Evolutionary conservation across 2,797 vertebrate genomes (phyloP).

Genomic region (Parambassis ranga): DNA sequence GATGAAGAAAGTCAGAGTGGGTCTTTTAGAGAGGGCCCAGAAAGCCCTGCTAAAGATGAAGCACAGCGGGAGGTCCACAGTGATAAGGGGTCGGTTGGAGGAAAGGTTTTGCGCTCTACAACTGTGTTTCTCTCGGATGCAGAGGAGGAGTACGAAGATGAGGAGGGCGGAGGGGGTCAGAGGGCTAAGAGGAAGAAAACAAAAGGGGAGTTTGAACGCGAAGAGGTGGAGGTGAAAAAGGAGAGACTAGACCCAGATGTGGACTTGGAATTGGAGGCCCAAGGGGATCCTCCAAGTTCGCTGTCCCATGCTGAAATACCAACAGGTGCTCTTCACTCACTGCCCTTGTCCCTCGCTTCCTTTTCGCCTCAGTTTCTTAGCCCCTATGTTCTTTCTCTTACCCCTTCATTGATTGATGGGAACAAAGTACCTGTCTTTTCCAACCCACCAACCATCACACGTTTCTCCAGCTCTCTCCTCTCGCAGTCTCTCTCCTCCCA

Average conservation of each 20-base stretch:
- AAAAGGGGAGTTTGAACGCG: constrained; percentile 70
- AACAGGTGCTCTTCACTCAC: constrained; percentile 71
- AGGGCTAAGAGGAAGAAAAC: constrained; percentile 72
- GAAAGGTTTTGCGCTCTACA: constrained; percentile 83
- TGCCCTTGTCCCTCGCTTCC: constrained; percentile 78
- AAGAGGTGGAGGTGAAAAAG: constrained; percentile 76
- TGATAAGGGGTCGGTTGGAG: constrained; percentile 71
- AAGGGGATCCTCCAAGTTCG: constrained; percentile 79
- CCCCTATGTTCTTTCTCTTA: constrained; percentile 80
- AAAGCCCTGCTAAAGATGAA: constrained; percentile 75
- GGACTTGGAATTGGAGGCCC: constrained; percentile 82
- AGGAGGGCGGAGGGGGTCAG: constrained; percentile 67
- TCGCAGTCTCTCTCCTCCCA: constrained; percentile 68
- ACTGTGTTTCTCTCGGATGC: constrained; percentile 85
- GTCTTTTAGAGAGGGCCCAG: constrained; percentile 62
- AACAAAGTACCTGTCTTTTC: constrained; percentile 73
- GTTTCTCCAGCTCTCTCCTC: constrained; percentile 73
- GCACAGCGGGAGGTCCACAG: constrained; percentile 53
- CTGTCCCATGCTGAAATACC: constrained; percentile 60
- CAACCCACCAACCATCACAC: constrained; percentile 70
- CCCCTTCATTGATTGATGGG: constrained; percentile 72
- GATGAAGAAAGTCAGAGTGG: constrained; percentile 82
- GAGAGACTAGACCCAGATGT: constrained; percentile 80
- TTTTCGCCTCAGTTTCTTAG: constrained; percentile 80
- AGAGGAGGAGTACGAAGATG: constrained; percentile 82